phyloP scores from a whole-genome alignment of 2,797 vertebrate species.

The Buceros bicornis region DNA sequence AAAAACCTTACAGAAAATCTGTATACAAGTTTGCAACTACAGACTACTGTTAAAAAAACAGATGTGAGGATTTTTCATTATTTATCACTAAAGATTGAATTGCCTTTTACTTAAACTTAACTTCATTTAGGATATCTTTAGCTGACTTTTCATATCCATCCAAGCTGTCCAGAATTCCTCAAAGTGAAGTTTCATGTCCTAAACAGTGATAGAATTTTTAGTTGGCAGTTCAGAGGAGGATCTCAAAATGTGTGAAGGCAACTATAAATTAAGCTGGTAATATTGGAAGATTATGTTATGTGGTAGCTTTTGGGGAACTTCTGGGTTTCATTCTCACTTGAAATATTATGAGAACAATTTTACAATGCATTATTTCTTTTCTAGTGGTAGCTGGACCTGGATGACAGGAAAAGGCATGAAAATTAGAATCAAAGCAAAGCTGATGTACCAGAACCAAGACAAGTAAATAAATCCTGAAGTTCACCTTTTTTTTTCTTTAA shows the following conservation, averaged over 20 bases:
- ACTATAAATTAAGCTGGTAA: background rate
- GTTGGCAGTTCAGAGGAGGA: background rate
- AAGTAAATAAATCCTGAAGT: constrained; percentile 16
- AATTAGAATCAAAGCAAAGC: constrained; percentile 33
- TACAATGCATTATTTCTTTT: background rate
- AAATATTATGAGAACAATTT: background rate
- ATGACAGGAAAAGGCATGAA: background rate
- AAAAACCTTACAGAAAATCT: background rate
- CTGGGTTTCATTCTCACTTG: background rate
- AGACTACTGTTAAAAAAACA: background rate
- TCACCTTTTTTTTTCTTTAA: constrained; percentile 19
- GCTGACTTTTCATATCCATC: background rate
- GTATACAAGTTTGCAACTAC: background rate
- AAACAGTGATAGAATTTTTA: background rate
- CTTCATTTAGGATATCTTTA: background rate
- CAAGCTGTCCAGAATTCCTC: background rate
- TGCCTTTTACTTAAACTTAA: background rate
- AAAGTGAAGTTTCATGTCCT: background rate
- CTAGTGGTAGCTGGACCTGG: background rate
- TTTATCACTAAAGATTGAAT: background rate
- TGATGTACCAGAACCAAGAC: background rate
- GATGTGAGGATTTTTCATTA: background rate
- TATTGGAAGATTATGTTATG: background rate
- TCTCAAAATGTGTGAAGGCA: background rate
- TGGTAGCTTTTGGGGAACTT: background rate